A percentile compares a stretch with the other conserved stretches of the same genome.
Conservation (phyloP, 2,888 invertebrate species). For the Ormyrus thymus region DNA sequence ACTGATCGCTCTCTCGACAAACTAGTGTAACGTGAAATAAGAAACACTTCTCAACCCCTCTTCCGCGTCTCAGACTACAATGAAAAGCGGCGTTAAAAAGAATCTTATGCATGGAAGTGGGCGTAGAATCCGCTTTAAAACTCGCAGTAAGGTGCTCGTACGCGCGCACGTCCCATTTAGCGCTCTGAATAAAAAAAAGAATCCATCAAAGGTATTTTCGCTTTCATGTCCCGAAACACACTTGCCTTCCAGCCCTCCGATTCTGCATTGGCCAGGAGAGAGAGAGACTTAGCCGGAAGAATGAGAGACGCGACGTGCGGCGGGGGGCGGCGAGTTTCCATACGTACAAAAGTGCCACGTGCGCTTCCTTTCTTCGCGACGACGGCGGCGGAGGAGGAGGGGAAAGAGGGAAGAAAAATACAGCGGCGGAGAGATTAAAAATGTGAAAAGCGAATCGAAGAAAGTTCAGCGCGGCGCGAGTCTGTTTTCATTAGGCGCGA, state of each 20-base stretch:
- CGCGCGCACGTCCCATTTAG: slow-evolving; percentile 8
- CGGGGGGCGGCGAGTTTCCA: slow-evolving; percentile 24
- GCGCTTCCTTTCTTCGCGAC: slow-evolving; percentile 41
- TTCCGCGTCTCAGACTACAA: too few species aligned
- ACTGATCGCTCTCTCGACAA: too few species aligned
- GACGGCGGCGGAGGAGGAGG: neutral
- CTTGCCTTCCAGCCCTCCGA: slow-evolving; percentile 15
- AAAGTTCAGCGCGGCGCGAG: neutral
- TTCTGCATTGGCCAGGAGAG: slow-evolving; percentile 24
- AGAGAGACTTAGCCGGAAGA: slow-evolving; percentile 21
- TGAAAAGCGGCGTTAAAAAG: neutral
- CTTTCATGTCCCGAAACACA: slow-evolving; percentile 22
- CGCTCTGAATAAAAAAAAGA: slow-evolving; percentile 19
- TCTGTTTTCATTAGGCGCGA: too few species aligned
- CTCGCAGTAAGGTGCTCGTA: neutral
- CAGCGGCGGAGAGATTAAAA: neutral
- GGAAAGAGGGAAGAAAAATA: neutral
- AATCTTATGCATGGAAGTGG: neutral
- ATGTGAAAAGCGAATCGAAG: neutral
- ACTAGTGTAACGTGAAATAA: too few species aligned
- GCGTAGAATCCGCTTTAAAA: slow-evolving; percentile 14
- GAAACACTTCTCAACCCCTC: too few species aligned
- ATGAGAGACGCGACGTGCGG: neutral
- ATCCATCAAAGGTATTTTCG: slow-evolving; percentile 42
- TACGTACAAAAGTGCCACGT: slow-evolving; percentile 49